These are phyloP conservation scores for Drosophila malerkotliana DNA, from an alignment of 1,140 invertebrate genomes.

Conservation along the genomic window DNA sequence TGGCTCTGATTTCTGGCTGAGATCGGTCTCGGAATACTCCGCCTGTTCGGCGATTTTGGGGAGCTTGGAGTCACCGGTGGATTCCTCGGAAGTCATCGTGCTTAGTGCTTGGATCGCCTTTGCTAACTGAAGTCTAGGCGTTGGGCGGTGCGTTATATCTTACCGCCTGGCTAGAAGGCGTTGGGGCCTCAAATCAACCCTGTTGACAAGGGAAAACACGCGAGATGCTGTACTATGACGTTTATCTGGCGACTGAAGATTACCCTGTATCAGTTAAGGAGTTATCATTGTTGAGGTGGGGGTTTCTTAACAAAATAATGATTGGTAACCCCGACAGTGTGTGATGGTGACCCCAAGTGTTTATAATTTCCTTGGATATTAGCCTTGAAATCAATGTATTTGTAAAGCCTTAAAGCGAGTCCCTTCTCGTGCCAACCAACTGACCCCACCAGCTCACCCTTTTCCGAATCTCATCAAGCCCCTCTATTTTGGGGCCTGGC, in stretches of 20 bases:
- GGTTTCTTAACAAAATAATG: too few relatives aligned
- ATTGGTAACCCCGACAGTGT: too few relatives aligned
- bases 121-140: slow-evolving; percentile 42
- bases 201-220: slow-evolving; percentile 41
- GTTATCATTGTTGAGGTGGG: too few relatives aligned
- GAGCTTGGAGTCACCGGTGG: slow-evolving; percentile 21
- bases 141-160: slow-evolving; percentile 52
- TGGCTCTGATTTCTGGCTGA: not conserved
- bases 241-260: slow-evolving; percentile 7
- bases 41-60: slow-evolving; percentile 13
- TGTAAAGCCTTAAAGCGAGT: not conserved
- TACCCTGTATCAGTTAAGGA: slow-evolving; percentile 16
- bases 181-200: slow-evolving; percentile 42
- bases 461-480: not conserved
- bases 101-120: slow-evolving; percentile 26
- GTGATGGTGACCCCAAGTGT: not conserved
- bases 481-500: not conserved
- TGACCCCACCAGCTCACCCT: not conserved
- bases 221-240: slow-evolving; percentile 3
- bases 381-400: not conserved
- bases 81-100: slow-evolving; percentile 38
- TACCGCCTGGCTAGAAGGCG: slow-evolving; percentile 7
- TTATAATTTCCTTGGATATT: too few relatives aligned
- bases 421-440: not conserved
- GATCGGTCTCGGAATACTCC: not conserved